Conservation (phyloP, 64 coral and sea anemone genomes). For the Anthopleura sola region DNA sequence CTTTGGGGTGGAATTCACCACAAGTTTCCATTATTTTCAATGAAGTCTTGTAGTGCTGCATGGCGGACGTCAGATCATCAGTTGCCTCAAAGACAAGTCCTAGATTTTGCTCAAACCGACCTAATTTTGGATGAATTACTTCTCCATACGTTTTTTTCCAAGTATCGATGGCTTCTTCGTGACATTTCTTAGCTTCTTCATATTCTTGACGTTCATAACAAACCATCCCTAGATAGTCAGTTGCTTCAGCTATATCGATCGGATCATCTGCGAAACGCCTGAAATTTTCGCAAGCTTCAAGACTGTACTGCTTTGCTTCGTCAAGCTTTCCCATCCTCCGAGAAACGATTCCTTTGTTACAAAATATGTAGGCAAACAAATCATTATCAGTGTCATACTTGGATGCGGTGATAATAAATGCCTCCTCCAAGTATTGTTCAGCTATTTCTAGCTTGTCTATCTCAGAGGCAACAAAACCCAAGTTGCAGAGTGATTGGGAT, state of each 20-base stretch:
- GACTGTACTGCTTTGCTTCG: slow-evolving; percentile 8
- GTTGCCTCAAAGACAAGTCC: not conserved
- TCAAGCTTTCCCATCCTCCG: not conserved
- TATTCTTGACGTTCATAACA: slow-evolving; percentile 9
- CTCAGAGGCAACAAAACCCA: slow-evolving; percentile 6
- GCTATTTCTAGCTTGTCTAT: not conserved
- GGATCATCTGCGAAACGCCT: not conserved
- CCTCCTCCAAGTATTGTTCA: not conserved
- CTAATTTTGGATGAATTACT: not conserved
- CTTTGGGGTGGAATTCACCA: not conserved
- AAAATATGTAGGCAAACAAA: not conserved
- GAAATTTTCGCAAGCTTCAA: slow-evolving; percentile 1
- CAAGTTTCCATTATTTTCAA: slow-evolving; percentile 1
- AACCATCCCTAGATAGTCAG: slow-evolving; percentile 1
- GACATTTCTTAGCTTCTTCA: slow-evolving; percentile 8
- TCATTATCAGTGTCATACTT: not conserved
- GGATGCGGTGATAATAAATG: not conserved
- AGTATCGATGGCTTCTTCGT: not conserved
- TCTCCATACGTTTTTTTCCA: not conserved
- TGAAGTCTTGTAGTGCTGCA: not conserved
- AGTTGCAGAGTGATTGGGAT: slow-evolving; percentile 12
- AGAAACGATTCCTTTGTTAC: slow-evolving; percentile 1
- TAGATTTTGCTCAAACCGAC: not conserved
- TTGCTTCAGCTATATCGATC: not conserved
- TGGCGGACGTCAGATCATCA: not conserved